Conservation (phyloP, 1,140 invertebrate species). For the Rhysida immarginata region DNA sequence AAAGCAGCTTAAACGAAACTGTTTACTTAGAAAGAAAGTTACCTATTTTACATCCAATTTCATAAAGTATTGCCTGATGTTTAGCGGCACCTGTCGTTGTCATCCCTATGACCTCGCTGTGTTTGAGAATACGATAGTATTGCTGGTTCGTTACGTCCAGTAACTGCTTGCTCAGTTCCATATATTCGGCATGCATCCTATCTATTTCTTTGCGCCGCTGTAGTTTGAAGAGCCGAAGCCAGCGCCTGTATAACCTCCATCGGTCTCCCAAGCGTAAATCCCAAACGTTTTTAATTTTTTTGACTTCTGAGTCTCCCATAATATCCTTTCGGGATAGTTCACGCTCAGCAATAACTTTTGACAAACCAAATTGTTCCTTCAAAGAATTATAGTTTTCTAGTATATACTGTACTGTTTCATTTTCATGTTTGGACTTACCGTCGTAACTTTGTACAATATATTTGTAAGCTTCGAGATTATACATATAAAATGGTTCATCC, state of each 20-base stretch:
- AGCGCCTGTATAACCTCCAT: conserved; percentile 5
- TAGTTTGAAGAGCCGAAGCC: neutral
- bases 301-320: neutral
- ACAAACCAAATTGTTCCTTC: neutral
- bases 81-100: conserved; percentile 61
- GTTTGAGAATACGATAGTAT: conserved; percentile 15
- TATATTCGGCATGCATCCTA: conserved; percentile 6
- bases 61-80: conserved; percentile 40
- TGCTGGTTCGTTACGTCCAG: conserved; percentile 10
- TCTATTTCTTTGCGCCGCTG: neutral
- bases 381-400: neutral
- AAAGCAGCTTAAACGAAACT: neutral
- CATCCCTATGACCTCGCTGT: conserved; percentile 44
- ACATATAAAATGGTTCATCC: too few relatives aligned
- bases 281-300: conserved; percentile 1
- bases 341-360: neutral
- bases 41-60: conserved; percentile 42
- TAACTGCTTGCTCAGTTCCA: conserved; percentile 4
- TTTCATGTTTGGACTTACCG: neutral
- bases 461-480: neutral
- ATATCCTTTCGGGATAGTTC: neutral
- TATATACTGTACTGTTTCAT: neutral
- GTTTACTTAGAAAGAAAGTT: neutral
- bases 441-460: neutral
- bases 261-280: neutral